Conservation (phyloP, 2,113 vertebrate species). For the Chitala chitala region DNA sequence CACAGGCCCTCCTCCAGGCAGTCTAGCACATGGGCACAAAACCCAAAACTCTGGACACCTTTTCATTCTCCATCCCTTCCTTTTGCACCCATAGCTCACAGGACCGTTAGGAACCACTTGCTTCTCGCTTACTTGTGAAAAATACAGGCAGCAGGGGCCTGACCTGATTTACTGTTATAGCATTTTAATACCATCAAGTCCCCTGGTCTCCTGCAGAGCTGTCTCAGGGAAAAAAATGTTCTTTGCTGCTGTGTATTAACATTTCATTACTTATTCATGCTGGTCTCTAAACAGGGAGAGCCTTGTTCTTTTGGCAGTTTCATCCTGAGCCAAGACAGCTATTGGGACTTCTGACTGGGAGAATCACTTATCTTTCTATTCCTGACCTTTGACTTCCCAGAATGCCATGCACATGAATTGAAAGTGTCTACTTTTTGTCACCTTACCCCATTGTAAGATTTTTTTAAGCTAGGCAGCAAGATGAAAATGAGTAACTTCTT, state of each 20-base stretch:
- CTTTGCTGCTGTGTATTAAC: constrained; percentile 45
- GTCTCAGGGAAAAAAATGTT: constrained; percentile 38
- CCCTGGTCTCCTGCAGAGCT: constrained; percentile 40
- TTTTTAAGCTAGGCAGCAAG: too few species aligned
- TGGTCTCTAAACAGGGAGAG: constrained; percentile 40
- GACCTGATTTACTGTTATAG: constrained; percentile 56
- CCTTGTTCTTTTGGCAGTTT: constrained; percentile 23
- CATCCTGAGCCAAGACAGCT: constrained; percentile 32
- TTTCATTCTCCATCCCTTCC: not conserved
- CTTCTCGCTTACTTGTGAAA: constrained; percentile 17
- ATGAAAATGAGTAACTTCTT: not conserved
- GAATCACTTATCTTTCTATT: constrained; percentile 16
- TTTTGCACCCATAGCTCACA: not conserved
- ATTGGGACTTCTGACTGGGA: constrained; percentile 24
- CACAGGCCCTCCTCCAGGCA: too few species aligned
- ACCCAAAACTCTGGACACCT: not conserved
- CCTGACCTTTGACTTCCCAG: constrained; percentile 17
- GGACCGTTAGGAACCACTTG: constrained; percentile 18
- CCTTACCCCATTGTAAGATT: not conserved
- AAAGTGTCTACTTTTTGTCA: not conserved
- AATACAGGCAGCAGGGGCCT: constrained; percentile 44
- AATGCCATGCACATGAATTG: not conserved
- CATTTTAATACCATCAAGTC: constrained; percentile 50
- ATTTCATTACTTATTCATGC: constrained; percentile 59
- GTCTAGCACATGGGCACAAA: not conserved